Conservation (phyloP, 2,888 invertebrate species). For the Ischnus inquisitorius region DNA sequence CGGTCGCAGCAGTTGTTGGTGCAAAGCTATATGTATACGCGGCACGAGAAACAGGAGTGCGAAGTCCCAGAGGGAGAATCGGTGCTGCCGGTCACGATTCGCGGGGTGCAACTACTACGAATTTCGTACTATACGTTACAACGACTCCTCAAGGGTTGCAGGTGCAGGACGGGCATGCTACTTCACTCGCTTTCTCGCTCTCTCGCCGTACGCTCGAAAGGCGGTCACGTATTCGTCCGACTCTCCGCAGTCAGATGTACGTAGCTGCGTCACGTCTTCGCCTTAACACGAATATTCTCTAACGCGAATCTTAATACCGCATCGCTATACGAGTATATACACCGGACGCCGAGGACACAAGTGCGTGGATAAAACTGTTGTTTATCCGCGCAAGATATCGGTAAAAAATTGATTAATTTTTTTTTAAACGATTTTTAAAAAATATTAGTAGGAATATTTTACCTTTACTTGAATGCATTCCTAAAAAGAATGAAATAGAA, state of each 20-base stretch:
- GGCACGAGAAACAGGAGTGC: neutral
- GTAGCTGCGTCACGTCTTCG: slow-evolving; percentile 8
- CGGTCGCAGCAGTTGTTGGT: slow-evolving; percentile 1
- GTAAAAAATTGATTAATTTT: no score
- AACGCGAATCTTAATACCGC: slow-evolving; percentile 14
- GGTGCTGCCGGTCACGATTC: slow-evolving; percentile 63
- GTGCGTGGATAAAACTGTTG: no score
- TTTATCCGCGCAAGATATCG: no score
- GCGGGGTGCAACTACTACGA: slow-evolving; percentile 33
- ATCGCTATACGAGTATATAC: neutral
- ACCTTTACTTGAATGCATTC: no score
- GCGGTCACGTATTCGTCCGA: slow-evolving; percentile 59
- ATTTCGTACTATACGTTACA: slow-evolving; percentile 3
- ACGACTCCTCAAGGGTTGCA: slow-evolving; percentile 27
- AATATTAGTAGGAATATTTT: no score
- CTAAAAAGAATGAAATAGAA: no score
- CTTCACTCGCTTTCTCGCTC: slow-evolving; percentile 20
- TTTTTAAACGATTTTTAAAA: no score
- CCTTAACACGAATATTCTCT: slow-evolving; percentile 4
- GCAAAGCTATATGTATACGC: neutral
- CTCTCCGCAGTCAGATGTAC: slow-evolving; percentile 30
- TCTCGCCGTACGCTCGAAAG: neutral
- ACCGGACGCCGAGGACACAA: neutral
- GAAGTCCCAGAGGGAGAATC: slow-evolving; percentile 34
- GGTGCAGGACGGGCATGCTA: slow-evolving; percentile 30